These are phyloP conservation scores for Pristionchus pacificus DNA, from an alignment of 1,140 invertebrate species.

Conservation along the genomic window DNA sequence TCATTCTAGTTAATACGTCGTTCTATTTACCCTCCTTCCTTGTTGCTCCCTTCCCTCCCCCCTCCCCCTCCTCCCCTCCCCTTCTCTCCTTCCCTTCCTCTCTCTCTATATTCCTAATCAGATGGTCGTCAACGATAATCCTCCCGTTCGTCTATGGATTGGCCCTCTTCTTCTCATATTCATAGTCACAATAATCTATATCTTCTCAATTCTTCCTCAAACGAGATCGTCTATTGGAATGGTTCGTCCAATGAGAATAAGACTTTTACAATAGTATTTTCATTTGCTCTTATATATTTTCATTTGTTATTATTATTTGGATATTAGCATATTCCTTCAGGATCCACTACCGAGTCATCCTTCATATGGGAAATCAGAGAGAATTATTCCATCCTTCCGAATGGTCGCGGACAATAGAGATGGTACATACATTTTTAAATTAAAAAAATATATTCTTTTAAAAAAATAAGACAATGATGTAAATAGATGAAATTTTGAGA, in stretches of 20 bases:
- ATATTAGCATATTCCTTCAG: conserved; percentile 3
- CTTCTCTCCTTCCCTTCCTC: background rate
- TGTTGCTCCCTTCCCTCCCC: background rate
- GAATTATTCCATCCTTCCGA: too few relatives aligned
- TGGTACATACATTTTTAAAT: too few relatives aligned
- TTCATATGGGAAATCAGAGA: background rate
- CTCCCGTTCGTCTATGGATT: conserved; percentile 23
- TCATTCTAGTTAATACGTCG: too few relatives aligned
- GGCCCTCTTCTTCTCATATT: conserved; percentile 31
- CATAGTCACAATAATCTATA: conserved; percentile 29
- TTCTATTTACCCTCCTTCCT: background rate
- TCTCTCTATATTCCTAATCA: background rate
- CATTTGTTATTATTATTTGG: too few relatives aligned
- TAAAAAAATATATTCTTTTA: too few relatives aligned
- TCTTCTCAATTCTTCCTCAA: conserved; percentile 29
- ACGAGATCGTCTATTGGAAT: conserved; percentile 23
- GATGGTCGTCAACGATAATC: conserved; percentile 1
- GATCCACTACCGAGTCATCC: background rate
- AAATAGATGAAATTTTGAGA: too few relatives aligned
- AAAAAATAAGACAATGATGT: too few relatives aligned
- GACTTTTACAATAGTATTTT: background rate
- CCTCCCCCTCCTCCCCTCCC: background rate
- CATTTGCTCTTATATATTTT: too few relatives aligned
- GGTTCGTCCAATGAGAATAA: background rate
- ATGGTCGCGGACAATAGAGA: too few relatives aligned